Base-by-base conservation (phyloP, 2,113 vertebrate species). In the Helogale parvula region DNA sequence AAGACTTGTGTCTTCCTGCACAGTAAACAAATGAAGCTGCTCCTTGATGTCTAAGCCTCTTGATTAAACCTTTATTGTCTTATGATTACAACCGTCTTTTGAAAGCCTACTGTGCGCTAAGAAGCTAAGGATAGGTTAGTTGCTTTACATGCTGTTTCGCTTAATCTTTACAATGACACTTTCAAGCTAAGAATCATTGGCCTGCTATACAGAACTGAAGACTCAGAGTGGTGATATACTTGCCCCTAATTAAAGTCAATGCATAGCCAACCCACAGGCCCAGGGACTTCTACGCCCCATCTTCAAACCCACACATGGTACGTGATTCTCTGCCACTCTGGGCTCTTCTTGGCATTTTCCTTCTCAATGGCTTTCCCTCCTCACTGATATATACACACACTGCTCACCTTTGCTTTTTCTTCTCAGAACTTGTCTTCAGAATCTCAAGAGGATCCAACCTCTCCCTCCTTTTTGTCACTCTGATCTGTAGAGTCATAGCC, bases 21-120 rank as follows among this genome's bases (percentile, higher is more conserved):
- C 25, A 94, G 94, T 95, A 98, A 98, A 98, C 95, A 97, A 96
- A 90, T 96, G 60, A 94, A 97, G 74, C 38, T 38, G 50, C 60
- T 88, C 9, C 88, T 79, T 93, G 84, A 38, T 85, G 82, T 80
- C 85, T 82, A 77, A 88, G 93, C 38, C 60, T 97, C 45, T 77
- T 54, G 54, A 96, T 63, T 90, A 81, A 96, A 92, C 41, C 12
- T 21, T 65, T 23, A 4, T 66, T 31, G 38, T 47, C n/a, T 31
- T 85, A 68, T 38, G 63, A 79, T 92, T 50, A 69, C 15, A 65
- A 21, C 17, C 13, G 2, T 80, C 69, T 79, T 93, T 84, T 96
- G 52, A 29, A 94, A 81, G 19, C 93, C 90, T 96, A 96, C 90
- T 95, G 35, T 31, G 66, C 79, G 71, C 14, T 27, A 63, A 52